Base-by-base conservation (phyloP, 1,140 invertebrate genomes). In the Phymorhynchus buccinoides region DNA sequence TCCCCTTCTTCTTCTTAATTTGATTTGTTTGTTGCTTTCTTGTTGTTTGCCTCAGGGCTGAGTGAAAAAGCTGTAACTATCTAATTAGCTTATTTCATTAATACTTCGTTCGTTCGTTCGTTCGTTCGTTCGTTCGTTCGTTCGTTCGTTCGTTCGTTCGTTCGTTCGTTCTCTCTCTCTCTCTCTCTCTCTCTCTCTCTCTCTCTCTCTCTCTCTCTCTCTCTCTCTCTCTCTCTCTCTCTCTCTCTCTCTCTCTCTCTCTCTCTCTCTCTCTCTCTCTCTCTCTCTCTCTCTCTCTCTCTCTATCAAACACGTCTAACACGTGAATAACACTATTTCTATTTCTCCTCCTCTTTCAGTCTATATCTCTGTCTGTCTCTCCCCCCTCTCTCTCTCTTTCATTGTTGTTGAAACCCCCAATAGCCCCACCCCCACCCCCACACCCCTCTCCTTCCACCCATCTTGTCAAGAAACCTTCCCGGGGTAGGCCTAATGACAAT, bases 141-240 rank as follows among this genome's bases (percentile, higher is more conserved):
- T 27, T 12, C 62, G 6, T 27, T 66, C 62, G 9, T 27, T 66
- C 62, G 9, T 27, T 66, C 62, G 9, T 27, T 66, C 62, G 9
- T 27, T 66, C 68, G 73, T 6, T 75, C 82, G 73, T 41, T 71
- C 68, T 75, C n/a, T 71, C 66, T 42, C n/a, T 41, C 68, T 75
- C 37, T 75, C 68, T 73, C 66, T 73, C 66, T 62, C 68, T 84
- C 62, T 75, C 82, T 84, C 68, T 48, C 82, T 84, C 73, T 42
- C 62, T 52, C 3, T 66, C 80, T 42, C 44, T 44, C 32, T 68
- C 62, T 37, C 80, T 37, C 35, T 66, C 32, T 77, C 75, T 41
- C 35, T 42, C 41, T 77, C 37, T 14, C 75, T 77, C 35, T 77
- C 41, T 39, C 35, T 77, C 35, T 77, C 41, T 41, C 41, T 42